Percentiles rank a stretch among this genome's conserved stretches.
Evolutionary conservation across 2,888 invertebrate species (phyloP).

Genomic region (Lordiphosa fenestrarum): DNA sequence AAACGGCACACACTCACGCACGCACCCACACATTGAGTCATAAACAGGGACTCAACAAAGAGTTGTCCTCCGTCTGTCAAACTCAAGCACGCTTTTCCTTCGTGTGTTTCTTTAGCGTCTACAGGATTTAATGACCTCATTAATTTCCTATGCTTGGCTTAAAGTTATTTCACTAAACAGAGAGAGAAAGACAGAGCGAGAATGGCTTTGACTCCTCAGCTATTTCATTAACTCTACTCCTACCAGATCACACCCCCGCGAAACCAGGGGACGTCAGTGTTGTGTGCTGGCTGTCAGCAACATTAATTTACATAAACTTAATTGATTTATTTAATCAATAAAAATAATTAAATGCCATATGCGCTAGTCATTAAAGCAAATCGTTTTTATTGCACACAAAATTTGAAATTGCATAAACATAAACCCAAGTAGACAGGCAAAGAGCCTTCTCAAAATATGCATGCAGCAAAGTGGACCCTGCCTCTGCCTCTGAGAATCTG

Average conservation of each 20-base stretch:
- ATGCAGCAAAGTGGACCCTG: conserved; percentile 47
- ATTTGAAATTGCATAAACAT: conserved; percentile 72
- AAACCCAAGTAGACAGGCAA: conserved; percentile 24
- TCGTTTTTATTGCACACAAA: conserved; percentile 66
- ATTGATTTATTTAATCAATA: conserved; percentile 77
- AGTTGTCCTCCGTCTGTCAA: conserved; percentile 48
- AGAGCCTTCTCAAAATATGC: conserved; percentile 32
- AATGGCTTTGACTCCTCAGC: conserved; percentile 49
- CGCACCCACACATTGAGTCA: conserved; percentile 31
- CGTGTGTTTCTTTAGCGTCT: conserved; percentile 58
- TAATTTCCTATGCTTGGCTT: conserved; percentile 75
- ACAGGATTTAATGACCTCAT: conserved; percentile 74
- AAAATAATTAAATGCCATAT: conserved; percentile 75
- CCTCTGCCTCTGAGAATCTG: conserved; percentile 7
- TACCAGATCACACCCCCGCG: conserved; percentile 17
- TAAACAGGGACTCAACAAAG: conserved; percentile 61
- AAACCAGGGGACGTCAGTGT: conserved; percentile 8
- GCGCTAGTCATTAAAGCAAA: conserved; percentile 75
- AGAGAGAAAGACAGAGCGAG: conserved; percentile 1
- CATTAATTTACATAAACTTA: conserved; percentile 74
- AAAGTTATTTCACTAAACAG: conserved; percentile 63
- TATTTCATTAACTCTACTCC: conserved; percentile 68
- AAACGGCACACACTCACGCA: conserved; percentile 1
- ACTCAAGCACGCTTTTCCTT: conserved; percentile 12
- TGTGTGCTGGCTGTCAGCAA: conserved; percentile 26